These are phyloP conservation scores for Nematopogon swammerdamellus DNA, from an alignment of 2,888 invertebrate genomes.

Conservation along the genomic window DNA sequence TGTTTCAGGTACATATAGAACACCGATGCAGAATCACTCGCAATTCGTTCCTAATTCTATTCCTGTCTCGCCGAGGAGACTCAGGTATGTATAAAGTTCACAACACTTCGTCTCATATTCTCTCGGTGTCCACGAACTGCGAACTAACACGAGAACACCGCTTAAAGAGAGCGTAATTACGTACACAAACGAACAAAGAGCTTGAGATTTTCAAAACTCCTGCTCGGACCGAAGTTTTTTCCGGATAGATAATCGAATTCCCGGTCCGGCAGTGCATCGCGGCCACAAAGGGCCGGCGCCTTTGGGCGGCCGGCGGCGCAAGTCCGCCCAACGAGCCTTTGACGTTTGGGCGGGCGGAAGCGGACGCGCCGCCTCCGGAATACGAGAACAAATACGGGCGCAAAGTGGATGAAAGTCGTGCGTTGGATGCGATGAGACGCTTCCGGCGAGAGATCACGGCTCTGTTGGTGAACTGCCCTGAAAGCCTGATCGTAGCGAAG, in stretches of 20 bases:
- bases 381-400: neutral
- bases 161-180: too few species aligned
- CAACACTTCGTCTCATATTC: too few species aligned
- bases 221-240: constrained; percentile 18
- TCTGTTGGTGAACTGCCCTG: too few species aligned
- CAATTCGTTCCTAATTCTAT: too few species aligned
- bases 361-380: neutral
- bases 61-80: too few species aligned
- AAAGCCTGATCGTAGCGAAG: too few species aligned
- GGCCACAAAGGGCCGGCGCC: neutral
- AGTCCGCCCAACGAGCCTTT: neutral
- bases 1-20: too few species aligned
- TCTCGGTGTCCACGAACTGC: too few species aligned
- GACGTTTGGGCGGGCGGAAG: neutral
- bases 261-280: constrained; percentile 11
- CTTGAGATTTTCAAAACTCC: neutral
- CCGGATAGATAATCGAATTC: constrained; percentile 21
- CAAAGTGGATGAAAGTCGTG: neutral
- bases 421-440: too few species aligned
- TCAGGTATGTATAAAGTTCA: too few species aligned
- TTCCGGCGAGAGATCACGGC: neutral
- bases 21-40: too few species aligned
- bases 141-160: too few species aligned
- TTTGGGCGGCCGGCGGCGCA: neutral
- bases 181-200: neutral